These are phyloP conservation scores for Drosophila kokeensis DNA, from an alignment of 2,888 invertebrate genomes.

Conservation along the genomic window DNA sequence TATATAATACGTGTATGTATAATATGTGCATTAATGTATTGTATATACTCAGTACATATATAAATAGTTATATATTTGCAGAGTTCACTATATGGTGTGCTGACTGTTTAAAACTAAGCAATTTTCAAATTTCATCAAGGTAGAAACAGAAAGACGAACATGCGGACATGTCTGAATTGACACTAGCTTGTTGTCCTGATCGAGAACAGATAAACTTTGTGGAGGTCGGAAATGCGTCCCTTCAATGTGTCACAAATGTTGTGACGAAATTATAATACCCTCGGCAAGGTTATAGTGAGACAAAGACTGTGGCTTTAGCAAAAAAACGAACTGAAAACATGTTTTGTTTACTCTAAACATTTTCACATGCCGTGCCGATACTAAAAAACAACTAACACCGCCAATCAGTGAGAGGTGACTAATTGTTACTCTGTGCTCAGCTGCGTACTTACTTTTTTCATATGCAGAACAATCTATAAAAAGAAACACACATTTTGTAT, in stretches of 20 bases:
- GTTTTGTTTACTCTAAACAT: slow-evolving; percentile 65
- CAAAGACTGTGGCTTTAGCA: slow-evolving; percentile 56
- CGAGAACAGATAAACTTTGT: slow-evolving; percentile 3
- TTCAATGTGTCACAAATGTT: slow-evolving; percentile 10
- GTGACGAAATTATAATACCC: slow-evolving; percentile 18
- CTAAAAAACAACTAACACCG: slow-evolving; percentile 8
- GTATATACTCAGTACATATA: background rate
- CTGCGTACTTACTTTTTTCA: background rate
- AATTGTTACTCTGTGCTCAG: slow-evolving; percentile 5
- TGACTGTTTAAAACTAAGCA: background rate
- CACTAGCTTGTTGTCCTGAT: slow-evolving; percentile 1
- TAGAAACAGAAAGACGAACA: background rate
- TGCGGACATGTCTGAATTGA: background rate
- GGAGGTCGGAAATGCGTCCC: slow-evolving; percentile 1
- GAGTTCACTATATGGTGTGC: background rate
- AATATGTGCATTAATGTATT: background rate
- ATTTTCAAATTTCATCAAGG: background rate
- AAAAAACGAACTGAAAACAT: slow-evolving; percentile 35
- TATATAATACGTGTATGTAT: background rate
- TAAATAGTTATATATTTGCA: background rate
- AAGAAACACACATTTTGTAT: background rate
- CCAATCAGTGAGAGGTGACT: background rate
- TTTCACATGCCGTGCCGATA: slow-evolving; percentile 52
- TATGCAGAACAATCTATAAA: background rate
- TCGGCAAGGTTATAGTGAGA: slow-evolving; percentile 30